These are phyloP conservation scores for Halocaridina rubra DNA, from an alignment of 2,888 invertebrate species.

Conservation along the genomic window DNA sequence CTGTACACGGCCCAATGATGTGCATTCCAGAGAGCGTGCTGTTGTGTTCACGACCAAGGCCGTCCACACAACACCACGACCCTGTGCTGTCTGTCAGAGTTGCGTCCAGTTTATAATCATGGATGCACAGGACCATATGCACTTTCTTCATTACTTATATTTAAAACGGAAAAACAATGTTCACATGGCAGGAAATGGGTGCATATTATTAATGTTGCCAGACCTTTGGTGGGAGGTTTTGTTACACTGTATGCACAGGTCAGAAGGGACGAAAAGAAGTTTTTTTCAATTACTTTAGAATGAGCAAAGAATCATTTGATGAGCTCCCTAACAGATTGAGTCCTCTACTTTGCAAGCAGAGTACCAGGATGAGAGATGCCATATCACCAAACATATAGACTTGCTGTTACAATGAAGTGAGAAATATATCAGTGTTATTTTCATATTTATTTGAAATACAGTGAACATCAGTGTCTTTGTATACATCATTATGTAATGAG, in stretches of 20 bases:
- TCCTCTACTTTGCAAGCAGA: constrained; percentile 1
- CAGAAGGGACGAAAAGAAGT: neutral
- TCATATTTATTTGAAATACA: too few relatives aligned
- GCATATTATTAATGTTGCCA: neutral
- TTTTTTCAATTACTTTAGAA: constrained; percentile 25
- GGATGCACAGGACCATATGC: constrained; percentile 1
- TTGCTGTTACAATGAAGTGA: neutral
- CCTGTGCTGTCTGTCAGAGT: neutral
- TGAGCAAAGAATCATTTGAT: neutral
- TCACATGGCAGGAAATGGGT: neutral
- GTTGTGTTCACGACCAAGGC: neutral
- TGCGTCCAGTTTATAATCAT: neutral
- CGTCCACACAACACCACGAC: neutral
- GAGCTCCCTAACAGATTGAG: neutral
- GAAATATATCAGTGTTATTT: too few relatives aligned
- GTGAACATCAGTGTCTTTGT: too few relatives aligned
- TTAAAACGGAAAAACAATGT: neutral
- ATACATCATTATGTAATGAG: too few relatives aligned
- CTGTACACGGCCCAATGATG: neutral
- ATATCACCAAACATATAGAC: neutral
- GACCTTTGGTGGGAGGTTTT: constrained; percentile 1
- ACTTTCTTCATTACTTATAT: neutral
- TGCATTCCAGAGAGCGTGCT: neutral
- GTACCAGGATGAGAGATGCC: constrained; percentile 3
- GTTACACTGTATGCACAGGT: neutral